Base-by-base conservation (phyloP, 2,113 vertebrate species). In the Stigmatopora argus region DNA sequence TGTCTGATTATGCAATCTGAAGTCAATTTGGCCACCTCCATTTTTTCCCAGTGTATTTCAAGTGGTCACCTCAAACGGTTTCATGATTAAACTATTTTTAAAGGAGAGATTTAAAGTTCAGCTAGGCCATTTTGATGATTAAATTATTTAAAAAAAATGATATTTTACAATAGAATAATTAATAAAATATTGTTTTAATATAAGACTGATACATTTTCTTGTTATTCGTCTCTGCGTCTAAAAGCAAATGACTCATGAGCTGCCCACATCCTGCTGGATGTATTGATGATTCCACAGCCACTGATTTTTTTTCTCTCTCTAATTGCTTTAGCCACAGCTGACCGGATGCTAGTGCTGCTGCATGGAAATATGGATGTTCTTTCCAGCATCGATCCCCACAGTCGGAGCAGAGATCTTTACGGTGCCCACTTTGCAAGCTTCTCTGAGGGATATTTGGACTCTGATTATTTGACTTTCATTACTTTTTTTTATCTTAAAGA, bases 291-390 rank as follows among this genome's bases (percentile, higher is more conserved):
- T 79, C 75, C 73, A 80, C 78, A 77, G 60, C 65, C 65, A 71
- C 41, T 66, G 52, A 35, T 48, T 66, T 59, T 46, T 55, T n/a
- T 18, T 41, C 19, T 52, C 51, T 34, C 65, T 77, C 63, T 80
- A 84, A 85, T 79, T 74, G 83, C 62, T 80, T 84, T 80, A 77
- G 38, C 5, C 75, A 79, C 74, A 72, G 82, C 79, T 82, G 85
- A 82, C 78, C 56, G 64, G 66, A 46, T 58, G 34, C 64, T 18
- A 72, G 41, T 74, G 38, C 41, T 17, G 31, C 11, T 78, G 60
- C 67, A 38, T 82, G 69, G 78, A 80, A 78, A 77, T 76, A 76
- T 77, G 69, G 78, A 72, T 80, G 75, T 67, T 75, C 72, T 88
- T 78, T 81, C 74, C 82, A 72, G 47, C 67, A 86, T 85, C 0